These are phyloP conservation scores for Neotoma lepida DNA, from an alignment of 2,113 vertebrate species.

Conservation along the genomic window DNA sequence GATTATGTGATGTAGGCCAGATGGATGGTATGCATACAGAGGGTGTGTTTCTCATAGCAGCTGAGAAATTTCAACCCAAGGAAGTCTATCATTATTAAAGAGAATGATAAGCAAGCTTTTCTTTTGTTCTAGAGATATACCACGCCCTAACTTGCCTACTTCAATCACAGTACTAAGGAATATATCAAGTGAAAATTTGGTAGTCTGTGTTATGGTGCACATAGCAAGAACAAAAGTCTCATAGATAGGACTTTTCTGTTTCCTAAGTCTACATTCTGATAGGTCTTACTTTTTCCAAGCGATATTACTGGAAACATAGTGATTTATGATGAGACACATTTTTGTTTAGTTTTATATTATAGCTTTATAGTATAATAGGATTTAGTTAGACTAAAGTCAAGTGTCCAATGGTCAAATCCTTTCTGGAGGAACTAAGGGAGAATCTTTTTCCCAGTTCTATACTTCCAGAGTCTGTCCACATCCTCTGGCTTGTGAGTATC, in stretches of 20 bases:
- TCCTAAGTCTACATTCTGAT: not conserved
- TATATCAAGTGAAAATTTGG: not conserved
- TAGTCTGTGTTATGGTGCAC: not conserved
- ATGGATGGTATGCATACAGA: not conserved
- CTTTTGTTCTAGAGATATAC: not conserved
- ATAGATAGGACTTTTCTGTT: not conserved
- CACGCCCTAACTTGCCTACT: not conserved
- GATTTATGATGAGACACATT: not conserved
- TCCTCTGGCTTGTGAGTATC: not conserved
- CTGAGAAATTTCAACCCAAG: not conserved
- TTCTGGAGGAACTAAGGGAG: not conserved
- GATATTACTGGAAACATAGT: not conserved
- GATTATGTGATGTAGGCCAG: not conserved
- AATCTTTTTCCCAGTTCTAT: not conserved
- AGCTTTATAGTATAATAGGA: not conserved
- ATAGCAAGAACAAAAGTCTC: not conserved
- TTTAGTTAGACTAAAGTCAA: not conserved
- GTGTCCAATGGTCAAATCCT: not conserved
- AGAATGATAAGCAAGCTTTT: not conserved
- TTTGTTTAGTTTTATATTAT: not conserved
- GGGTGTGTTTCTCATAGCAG: not conserved
- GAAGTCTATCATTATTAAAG: not conserved
- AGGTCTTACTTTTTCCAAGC: not conserved
- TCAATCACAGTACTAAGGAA: not conserved
- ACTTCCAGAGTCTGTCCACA: not conserved